A percentile compares a stretch with the other conserved stretches of the same genome.
These are phyloP conservation scores for Micrasema minimum DNA, from an alignment of 1,140 invertebrate genomes.

Conservation along the genomic window DNA sequence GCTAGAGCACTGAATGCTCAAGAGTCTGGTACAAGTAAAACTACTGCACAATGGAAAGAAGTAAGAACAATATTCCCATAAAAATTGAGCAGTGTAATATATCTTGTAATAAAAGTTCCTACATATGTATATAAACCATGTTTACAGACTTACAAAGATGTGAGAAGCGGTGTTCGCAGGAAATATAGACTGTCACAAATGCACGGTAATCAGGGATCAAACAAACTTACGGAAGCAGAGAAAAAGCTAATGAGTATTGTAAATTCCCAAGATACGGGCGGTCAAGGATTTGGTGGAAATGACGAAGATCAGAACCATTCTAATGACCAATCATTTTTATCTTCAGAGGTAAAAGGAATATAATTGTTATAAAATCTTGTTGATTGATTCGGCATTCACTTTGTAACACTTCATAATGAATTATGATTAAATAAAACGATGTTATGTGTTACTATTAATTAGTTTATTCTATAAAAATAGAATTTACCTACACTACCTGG, in stretches of 20 bases:
- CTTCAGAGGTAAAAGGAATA: background rate
- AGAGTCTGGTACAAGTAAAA: slow-evolving; percentile 17
- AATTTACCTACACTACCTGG: no score
- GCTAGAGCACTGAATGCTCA: slow-evolving; percentile 14
- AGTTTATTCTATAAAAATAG: no score
- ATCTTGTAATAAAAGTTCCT: background rate
- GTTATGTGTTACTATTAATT: no score
- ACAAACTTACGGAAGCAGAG: slow-evolving; percentile 2
- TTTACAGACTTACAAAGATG: slow-evolving; percentile 30
- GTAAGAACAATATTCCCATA: no score
- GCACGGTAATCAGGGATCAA: background rate
- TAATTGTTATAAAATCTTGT: no score
- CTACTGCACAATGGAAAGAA: slow-evolving; percentile 30
- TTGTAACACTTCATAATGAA: no score
- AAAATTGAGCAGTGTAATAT: no score
- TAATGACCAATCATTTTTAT: background rate
- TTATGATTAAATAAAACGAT: no score
- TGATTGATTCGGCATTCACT: no score
- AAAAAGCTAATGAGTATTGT: background rate
- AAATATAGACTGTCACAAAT: slow-evolving; percentile 25
- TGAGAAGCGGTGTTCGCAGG: slow-evolving; percentile 7
- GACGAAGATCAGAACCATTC: slow-evolving; percentile 4
- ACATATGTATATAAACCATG: background rate
- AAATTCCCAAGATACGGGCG: background rate
- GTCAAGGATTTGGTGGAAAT: background rate